A percentile compares a stretch with the other conserved stretches of the same genome.
Conservation (phyloP, 2,888 invertebrate species). For the Mimachlamys varia region DNA sequence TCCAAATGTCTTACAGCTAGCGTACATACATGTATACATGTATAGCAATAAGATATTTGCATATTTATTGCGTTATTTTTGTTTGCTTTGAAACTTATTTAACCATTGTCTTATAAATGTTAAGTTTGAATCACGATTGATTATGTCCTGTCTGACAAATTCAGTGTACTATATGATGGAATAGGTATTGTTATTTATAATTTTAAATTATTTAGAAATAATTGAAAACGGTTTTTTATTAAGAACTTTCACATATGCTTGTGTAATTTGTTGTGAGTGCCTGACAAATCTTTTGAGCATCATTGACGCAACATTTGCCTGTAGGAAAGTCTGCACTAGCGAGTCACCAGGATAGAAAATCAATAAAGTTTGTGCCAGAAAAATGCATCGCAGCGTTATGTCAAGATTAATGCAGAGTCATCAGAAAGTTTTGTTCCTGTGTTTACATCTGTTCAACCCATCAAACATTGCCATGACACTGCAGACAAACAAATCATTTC, state of each 20-base stretch:
- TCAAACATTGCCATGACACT: slow-evolving; percentile 15
- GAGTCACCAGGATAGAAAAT: neutral
- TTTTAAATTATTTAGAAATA: neutral
- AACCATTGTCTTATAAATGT: neutral
- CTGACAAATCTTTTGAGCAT: neutral
- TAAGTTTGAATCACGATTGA: neutral
- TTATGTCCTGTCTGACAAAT: neutral
- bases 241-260: neutral
- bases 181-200: neutral
- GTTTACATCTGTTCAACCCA: neutral
- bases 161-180: neutral
- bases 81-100: neutral
- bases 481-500: slow-evolving; percentile 7
- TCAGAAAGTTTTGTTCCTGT: slow-evolving; percentile 21
- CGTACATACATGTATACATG: neutral
- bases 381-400: slow-evolving; percentile 20
- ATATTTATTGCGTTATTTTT: neutral
- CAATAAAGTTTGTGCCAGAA: slow-evolving; percentile 21
- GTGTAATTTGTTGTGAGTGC: neutral
- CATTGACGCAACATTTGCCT: neutral
- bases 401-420: slow-evolving; percentile 31
- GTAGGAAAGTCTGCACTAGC: neutral
- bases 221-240: neutral
- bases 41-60: neutral
- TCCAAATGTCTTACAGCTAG: neutral